Percentiles rank a stretch among this genome's conserved stretches.
Conservation (phyloP, 1,140 invertebrate species). For the Cataglyphis hispanica region DNA sequence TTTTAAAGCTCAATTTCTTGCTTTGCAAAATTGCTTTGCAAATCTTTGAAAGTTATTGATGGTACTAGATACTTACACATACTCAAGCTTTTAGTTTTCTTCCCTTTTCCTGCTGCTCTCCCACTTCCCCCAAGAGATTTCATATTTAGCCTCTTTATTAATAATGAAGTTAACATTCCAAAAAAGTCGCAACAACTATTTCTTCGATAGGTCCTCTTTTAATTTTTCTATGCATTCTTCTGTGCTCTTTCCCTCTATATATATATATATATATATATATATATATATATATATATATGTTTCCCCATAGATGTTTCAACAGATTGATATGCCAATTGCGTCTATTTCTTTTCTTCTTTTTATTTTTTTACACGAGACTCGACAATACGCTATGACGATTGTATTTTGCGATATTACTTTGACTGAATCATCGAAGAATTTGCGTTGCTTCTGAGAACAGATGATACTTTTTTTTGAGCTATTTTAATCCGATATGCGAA, state of each 20-base stretch:
- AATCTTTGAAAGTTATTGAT: neutral
- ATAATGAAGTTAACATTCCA: slow-evolving; percentile 38
- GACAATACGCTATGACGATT: slow-evolving; percentile 25
- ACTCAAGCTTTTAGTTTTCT: neutral
- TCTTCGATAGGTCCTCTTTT: slow-evolving; percentile 16
- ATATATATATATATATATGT: no score
- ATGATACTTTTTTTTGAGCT: slow-evolving; percentile 61
- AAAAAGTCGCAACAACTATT: slow-evolving; percentile 7
- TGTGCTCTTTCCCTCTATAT: neutral
- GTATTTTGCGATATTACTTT: slow-evolving; percentile 11
- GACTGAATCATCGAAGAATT: slow-evolving; percentile 26
- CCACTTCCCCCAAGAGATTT: no score
- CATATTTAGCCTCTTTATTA: neutral
- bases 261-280: no score
- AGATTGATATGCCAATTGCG: neutral
- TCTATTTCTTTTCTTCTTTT: slow-evolving; percentile 21
- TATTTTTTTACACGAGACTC: slow-evolving; percentile 18
- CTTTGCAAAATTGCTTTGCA: no score
- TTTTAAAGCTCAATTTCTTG: neutral
- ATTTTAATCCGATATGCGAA: slow-evolving; percentile 39
- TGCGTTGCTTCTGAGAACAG: slow-evolving; percentile 3
- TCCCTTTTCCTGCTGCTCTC: neutral
- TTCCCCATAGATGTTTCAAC: no score
- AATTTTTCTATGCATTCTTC: neutral
- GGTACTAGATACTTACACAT: neutral